A percentile compares a stretch with the other conserved stretches of the same genome.
Conservation (phyloP, 2,113 vertebrate genomes). For the Sapayoa aenigma region DNA sequence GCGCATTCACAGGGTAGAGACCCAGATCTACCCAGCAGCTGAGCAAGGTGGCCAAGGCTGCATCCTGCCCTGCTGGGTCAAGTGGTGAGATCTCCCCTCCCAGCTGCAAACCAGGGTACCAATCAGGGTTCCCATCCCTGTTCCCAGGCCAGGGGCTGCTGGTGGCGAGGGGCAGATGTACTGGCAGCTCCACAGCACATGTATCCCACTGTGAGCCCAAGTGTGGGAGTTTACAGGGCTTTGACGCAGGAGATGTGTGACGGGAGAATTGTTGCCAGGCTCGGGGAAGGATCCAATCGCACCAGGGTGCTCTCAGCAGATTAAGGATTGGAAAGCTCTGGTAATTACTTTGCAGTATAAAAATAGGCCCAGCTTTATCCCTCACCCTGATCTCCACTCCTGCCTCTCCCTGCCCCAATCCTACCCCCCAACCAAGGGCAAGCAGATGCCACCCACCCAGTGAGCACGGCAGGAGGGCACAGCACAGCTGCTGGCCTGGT, state of each 20-base stretch:
- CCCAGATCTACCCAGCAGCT: not conserved
- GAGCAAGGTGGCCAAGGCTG: not conserved
- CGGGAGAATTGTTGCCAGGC: slow-evolving; percentile 44
- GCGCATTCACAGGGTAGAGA: not conserved
- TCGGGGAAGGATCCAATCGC: slow-evolving; percentile 39
- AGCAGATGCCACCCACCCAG: not conserved
- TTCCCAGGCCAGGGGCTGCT: not conserved
- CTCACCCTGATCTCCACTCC: not conserved
- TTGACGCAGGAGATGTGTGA: slow-evolving; percentile 56
- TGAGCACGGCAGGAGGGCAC: accelerated
- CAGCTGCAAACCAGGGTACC: not conserved
- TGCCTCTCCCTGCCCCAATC: not conserved
- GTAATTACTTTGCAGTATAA: slow-evolving; percentile 64
- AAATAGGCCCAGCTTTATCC: slow-evolving; percentile 57
- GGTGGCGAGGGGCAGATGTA: not conserved
- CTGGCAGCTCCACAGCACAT: not conserved
- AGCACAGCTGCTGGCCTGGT: not conserved
- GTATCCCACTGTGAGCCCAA: not conserved
- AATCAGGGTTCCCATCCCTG: not conserved
- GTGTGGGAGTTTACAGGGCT: slow-evolving; percentile 31
- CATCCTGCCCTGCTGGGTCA: accelerated
- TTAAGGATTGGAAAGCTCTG: slow-evolving; percentile 57
- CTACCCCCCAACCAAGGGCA: not conserved
- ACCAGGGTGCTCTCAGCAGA: slow-evolving; percentile 7
- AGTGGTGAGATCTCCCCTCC: accelerated